These are phyloP conservation scores for Erebia ligea DNA, from an alignment of 2,888 invertebrate genomes.

Conservation along the genomic window DNA sequence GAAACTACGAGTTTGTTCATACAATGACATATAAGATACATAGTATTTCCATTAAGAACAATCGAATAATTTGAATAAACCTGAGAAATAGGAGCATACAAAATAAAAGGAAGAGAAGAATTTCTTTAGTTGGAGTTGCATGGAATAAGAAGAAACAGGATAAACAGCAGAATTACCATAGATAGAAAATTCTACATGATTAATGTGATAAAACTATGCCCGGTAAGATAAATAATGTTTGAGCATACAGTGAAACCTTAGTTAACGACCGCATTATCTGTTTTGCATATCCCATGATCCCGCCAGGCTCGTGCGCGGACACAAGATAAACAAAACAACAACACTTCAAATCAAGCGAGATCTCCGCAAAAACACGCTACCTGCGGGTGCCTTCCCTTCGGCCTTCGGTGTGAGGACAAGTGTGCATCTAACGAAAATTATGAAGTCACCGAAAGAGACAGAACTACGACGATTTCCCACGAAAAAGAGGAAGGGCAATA, in stretches of 20 bases:
- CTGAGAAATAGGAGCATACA: not conserved
- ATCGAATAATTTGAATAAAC: conserved; percentile 2
- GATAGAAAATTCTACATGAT: conserved; percentile 9
- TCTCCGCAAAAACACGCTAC: conserved; percentile 75
- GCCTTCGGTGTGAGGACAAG: conserved; percentile 54
- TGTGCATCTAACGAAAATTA: conserved; percentile 53
- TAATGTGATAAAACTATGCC: conserved; percentile 21
- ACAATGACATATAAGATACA: not conserved
- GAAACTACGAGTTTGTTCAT: conserved; percentile 20
- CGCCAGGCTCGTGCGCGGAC: conserved; percentile 57
- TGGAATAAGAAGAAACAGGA: not conserved
- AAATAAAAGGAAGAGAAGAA: not conserved
- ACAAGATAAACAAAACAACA: conserved; percentile 61
- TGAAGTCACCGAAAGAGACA: conserved; percentile 57
- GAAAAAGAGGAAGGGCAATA: conserved; percentile 55
- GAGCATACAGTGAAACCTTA: conserved; percentile 27
- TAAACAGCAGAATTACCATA: not conserved
- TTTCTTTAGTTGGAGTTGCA: not conserved
- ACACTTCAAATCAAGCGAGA: conserved; percentile 64
- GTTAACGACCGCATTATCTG: conserved; percentile 35
- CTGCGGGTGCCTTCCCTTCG: conserved; percentile 54
- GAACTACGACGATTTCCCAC: conserved; percentile 48
- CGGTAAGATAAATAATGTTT: conserved; percentile 23
- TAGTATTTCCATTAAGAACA: conserved; percentile 7
- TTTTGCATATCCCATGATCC: conserved; percentile 43